Evolutionary conservation across 2,113 vertebrate genomes (phyloP), one percentile per base, ranked within the genome.

Genomic region (Pithys albifrons): DNA sequence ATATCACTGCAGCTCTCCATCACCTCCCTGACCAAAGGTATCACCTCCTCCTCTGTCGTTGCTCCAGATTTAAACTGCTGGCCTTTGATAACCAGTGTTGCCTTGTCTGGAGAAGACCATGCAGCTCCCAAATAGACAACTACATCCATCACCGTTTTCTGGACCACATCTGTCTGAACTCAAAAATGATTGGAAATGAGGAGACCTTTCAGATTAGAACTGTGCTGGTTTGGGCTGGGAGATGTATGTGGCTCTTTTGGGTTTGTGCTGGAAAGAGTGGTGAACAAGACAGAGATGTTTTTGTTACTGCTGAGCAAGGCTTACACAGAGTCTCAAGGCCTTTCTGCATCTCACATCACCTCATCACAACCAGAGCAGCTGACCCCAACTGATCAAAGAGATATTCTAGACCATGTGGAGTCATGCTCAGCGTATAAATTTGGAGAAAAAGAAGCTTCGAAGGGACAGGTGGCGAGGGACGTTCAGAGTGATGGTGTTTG

Each of bases 161-260:
- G 72, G 29, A 82, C n/a, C 0, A 0, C 1, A 0, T 27, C 12
- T 13, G 4, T 35, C 54, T 77, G 6, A 0, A 19, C 31, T 74
- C 7, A 37, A n/a, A 69, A 43, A 37, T 33, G 16, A 1, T 0
- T 72, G 49, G 45, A 74, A 88, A 55, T 24, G 8, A 55, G 19
- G 13, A 74, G 11, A 67, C 5, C 12, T 69, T 91, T 79, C 0
- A 0, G 8, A 37, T 37, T 41, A 39, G 10, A 59, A 24, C 18
- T 24, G 12, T 11, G 6, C 22, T 33, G 8, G 12, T 33, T 77
- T 77, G 24, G 57, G 6, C 25, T 43, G 25, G 18, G 41, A 49
- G 15, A 7, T 43, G 20, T 23, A 1, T 41, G 17, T 29, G 9
- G 41, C 41, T 62, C n/a, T 35, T 59, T 59, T 7, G 25, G 19